These are phyloP conservation scores for Pelusios castaneus DNA, from an alignment of 2,113 vertebrate species.

Conservation along the genomic window DNA sequence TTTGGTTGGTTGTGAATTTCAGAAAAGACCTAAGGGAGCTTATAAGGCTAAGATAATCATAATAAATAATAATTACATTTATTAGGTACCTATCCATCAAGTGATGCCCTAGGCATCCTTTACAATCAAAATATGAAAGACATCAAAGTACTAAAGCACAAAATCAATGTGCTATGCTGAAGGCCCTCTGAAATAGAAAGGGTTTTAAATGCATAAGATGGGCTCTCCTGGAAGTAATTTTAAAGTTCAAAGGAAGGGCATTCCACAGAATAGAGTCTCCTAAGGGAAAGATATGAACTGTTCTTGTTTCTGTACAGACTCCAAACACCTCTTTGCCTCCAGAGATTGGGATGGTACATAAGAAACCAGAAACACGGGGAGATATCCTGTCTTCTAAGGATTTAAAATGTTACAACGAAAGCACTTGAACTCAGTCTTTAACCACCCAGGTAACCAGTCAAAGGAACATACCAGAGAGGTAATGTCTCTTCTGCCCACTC, in stretches of 20 bases:
- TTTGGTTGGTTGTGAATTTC: background rate
- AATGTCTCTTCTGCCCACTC: background rate
- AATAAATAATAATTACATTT: background rate
- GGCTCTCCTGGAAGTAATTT: conserved; percentile 10
- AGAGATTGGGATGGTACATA: background rate
- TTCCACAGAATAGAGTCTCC: background rate
- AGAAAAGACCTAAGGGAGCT: background rate
- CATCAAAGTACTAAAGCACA: background rate
- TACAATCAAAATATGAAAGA: background rate
- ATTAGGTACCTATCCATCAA: background rate
- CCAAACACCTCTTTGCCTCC: background rate
- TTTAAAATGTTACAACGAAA: background rate
- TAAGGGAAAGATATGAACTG: background rate
- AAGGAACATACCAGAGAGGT: background rate
- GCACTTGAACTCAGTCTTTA: background rate
- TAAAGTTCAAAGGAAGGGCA: background rate
- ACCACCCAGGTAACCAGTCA: background rate
- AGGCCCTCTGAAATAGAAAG: background rate
- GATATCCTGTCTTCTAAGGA: background rate
- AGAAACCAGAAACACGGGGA: background rate
- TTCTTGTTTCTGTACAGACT: background rate
- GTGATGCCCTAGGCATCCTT: background rate
- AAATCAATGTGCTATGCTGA: background rate
- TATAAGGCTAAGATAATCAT: background rate
- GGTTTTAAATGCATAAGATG: conserved; percentile 11